Conservation (phyloP, 2,797 vertebrate genomes). For the Gephyroberyx darwinii region DNA sequence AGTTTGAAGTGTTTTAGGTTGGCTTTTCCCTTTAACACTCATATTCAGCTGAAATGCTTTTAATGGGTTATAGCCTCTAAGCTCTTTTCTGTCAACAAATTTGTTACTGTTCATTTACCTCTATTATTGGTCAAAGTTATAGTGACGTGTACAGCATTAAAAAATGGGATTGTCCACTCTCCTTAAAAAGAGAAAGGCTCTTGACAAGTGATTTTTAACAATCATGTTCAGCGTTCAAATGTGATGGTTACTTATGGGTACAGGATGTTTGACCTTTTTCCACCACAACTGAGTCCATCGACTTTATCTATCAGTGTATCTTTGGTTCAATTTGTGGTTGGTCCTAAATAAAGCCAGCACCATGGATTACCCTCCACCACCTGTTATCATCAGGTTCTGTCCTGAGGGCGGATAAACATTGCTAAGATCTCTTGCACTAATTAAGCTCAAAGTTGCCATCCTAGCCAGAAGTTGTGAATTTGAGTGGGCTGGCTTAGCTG, state of each 20-base stretch:
- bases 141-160: too few relatives aligned
- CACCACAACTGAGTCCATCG: neutral
- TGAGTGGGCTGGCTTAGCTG: slow-evolving; percentile 54
- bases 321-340: slow-evolving; percentile 26
- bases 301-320: slow-evolving; percentile 12
- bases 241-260: slow-evolving; percentile 8
- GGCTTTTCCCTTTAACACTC: too few relatives aligned
- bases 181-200: too few relatives aligned
- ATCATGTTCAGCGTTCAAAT: neutral
- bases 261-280: neutral
- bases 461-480: slow-evolving; percentile 52
- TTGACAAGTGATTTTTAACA: slow-evolving; percentile 7
- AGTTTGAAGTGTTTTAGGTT: too few relatives aligned
- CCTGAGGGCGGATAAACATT: slow-evolving; percentile 54
- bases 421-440: slow-evolving; percentile 55
- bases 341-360: slow-evolving; percentile 12
- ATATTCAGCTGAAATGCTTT: too few relatives aligned
- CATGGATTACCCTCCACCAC: slow-evolving; percentile 16
- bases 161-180: neutral
- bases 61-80: too few relatives aligned
- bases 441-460: slow-evolving; percentile 57
- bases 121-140: too few relatives aligned
- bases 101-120: too few relatives aligned
- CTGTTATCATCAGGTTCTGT: slow-evolving; percentile 56
- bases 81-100: too few relatives aligned